phyloP scores from a whole-genome alignment of 1,140 invertebrate genomes.

The Vanessa tameamea region DNA sequence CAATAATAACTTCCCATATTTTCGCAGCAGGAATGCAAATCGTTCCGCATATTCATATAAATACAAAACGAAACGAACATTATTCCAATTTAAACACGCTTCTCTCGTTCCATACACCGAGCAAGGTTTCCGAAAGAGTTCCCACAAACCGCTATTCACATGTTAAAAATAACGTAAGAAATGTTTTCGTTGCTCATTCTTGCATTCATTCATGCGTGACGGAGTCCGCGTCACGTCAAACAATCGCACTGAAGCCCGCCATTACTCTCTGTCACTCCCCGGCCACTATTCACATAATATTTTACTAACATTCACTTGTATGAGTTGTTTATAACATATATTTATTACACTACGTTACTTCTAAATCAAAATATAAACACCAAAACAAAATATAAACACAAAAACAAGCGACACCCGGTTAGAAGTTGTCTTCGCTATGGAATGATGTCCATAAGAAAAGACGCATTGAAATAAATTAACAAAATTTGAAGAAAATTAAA shows the following conservation, averaged over 20 bases:
- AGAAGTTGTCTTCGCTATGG: too few relatives aligned
- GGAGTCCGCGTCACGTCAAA: constrained; percentile 13
- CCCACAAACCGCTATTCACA: not conserved
- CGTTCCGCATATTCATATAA: not conserved
- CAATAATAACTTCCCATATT: too few relatives aligned
- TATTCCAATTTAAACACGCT: not conserved
- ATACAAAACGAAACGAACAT: not conserved
- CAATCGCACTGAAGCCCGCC: constrained; percentile 11
- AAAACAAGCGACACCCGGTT: too few relatives aligned
- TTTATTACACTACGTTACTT: not conserved
- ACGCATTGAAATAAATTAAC: too few relatives aligned
- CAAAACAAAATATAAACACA: too few relatives aligned
- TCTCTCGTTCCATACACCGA: not conserved
- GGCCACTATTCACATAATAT: constrained; percentile 18
- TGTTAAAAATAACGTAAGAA: constrained; percentile 9
- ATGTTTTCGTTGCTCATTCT: constrained; percentile 1
- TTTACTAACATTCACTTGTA: constrained; percentile 1
- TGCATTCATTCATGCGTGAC: constrained; percentile 21
- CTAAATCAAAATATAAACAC: not conserved
- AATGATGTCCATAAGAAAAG: too few relatives aligned
- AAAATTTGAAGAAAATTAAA: too few relatives aligned
- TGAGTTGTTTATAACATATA: not conserved
- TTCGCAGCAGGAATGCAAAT: too few relatives aligned
- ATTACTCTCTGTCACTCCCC: constrained; percentile 22
- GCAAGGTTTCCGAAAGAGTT: not conserved